phyloP scores from a whole-genome alignment of 2,113 vertebrate species.

The Petrocephalus zakoni region DNA sequence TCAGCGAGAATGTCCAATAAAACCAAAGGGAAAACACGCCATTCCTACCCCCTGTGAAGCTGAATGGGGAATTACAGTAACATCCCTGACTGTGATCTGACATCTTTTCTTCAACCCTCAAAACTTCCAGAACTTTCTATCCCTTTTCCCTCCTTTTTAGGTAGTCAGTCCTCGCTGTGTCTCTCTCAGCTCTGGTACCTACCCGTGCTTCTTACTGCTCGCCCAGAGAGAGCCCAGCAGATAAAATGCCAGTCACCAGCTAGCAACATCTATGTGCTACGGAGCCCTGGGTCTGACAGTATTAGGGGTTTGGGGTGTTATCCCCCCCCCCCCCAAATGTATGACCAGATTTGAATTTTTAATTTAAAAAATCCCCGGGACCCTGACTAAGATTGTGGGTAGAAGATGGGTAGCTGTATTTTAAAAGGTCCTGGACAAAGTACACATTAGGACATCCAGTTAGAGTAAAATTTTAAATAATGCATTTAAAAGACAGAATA shows the following conservation, averaged over 20 bases:
- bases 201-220: neutral
- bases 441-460: neutral
- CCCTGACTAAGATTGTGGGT: neutral
- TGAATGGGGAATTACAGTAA: neutral
- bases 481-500: neutral
- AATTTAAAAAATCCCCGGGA: neutral
- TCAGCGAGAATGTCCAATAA: neutral
- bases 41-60: neutral
- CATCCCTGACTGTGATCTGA: neutral
- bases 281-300: neutral
- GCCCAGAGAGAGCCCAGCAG: neutral
- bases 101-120: neutral
- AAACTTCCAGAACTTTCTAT: neutral
- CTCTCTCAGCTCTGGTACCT: neutral
- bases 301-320: neutral
- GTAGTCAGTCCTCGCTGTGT: neutral
- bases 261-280: neutral
- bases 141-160: neutral
- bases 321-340: neutral
- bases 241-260: neutral
- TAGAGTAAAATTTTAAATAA: neutral
- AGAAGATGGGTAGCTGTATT: neutral
- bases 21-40: neutral
- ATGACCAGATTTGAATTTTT: neutral
- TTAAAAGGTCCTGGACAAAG: neutral